Conservation (phyloP, 2,113 vertebrate genomes). For the Diadophis punctatus region DNA sequence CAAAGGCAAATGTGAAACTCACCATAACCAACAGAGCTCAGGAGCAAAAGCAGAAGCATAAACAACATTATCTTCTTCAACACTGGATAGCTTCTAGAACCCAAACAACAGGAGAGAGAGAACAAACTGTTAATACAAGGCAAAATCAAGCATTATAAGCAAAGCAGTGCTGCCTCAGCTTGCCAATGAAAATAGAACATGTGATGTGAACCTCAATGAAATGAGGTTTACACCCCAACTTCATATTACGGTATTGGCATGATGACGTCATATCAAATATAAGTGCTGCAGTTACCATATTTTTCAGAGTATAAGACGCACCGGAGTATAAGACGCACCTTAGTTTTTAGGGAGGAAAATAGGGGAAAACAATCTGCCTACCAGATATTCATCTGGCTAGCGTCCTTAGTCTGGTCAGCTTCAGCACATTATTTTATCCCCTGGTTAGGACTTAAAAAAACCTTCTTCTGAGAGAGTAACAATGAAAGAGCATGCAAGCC, state of each 20-base stretch:
- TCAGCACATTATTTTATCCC: too few relatives aligned
- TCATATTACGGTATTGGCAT: not conserved
- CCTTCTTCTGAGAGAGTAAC: too few relatives aligned
- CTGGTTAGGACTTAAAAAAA: too few relatives aligned
- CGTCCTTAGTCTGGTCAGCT: too few relatives aligned
- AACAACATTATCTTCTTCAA: constrained; percentile 65
- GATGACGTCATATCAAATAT: not conserved
- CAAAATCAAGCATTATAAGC: not conserved
- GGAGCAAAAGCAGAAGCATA: constrained; percentile 65
- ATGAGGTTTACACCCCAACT: not conserved
- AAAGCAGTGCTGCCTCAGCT: not conserved
- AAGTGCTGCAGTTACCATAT: not conserved
- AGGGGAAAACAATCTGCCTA: too few relatives aligned
- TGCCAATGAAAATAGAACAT: not conserved
- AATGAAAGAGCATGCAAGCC: too few relatives aligned
- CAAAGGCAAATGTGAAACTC: constrained; percentile 31
- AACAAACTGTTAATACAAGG: not conserved
- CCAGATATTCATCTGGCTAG: too few relatives aligned
- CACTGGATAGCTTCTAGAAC: constrained; percentile 50
- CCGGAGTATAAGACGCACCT: too few relatives aligned
- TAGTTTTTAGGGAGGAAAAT: too few relatives aligned
- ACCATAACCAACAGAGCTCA: constrained; percentile 61
- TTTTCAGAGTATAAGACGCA: too few relatives aligned
- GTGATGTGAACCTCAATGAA: not conserved
- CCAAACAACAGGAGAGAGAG: not conserved